Base-by-base conservation (phyloP, 2,113 vertebrate genomes). In the Oncorhynchus mykiss region DNA sequence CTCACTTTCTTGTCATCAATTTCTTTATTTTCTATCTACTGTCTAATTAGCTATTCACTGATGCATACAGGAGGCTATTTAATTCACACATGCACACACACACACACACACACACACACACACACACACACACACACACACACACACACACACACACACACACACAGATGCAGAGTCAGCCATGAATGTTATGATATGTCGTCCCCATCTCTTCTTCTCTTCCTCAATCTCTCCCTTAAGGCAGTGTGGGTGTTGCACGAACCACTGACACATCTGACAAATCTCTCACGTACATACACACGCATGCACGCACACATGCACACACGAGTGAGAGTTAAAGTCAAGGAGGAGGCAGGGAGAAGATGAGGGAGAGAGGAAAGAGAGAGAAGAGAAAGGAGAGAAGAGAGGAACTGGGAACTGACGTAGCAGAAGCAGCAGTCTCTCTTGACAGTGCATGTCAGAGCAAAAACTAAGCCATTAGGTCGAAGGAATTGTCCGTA, bases 191-290 rank as follows among this genome's bases (percentile, higher is more conserved):
- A 22, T 60, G 16, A 20, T 51, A 14, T 62, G 29, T 59, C 13
- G 67, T 11, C 59, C 31, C 25, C 22, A 9, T 62, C 18, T 0
- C 12, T 64, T 29, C 34, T 24, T 45, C 66, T 31, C 39, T 13
- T 75, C 64, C 62, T 45, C 80, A 34, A 57, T 65, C 69, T 4
- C 74, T 79, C 72, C 82, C 71, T 78, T 54, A 29, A 67, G 82
- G 82, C 80, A 76, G 79, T 82, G 83, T 84, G 69, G 29, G 29
- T 31, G 31, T 31, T 31, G 67, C 80, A 75, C 70, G 25, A 66
- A 25, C 78, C 72, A 34, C 74, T 71, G 34, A 34, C 34, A 34
- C 5, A 34, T 34, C 34, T 34, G 34, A 34, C 34, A 34, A 34
- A 34, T 34, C 34, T 34, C 34, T 34, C 34, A 34, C 6, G 6